Conservation (phyloP, 2,888 invertebrate species). For the Acanthococcus lagerstroemiae region DNA sequence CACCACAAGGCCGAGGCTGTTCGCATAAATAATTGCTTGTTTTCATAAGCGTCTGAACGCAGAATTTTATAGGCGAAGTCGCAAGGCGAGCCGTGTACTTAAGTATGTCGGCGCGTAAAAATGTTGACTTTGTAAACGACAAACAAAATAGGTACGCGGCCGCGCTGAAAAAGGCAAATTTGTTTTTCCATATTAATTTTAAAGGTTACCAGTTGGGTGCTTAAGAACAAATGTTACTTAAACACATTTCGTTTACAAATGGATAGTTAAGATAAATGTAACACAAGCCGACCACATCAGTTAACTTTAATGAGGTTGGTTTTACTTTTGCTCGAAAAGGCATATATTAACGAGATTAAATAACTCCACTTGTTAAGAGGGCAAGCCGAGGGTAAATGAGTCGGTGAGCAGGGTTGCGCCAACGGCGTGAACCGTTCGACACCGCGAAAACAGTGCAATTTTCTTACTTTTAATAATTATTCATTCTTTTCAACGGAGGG, state of each 20-base stretch:
- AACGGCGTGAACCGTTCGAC: not conserved
- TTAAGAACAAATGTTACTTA: conserved; percentile 22
- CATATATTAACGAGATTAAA: conserved; percentile 20
- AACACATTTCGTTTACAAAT: conserved; percentile 17
- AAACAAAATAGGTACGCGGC: no score
- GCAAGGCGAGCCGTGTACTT: no score
- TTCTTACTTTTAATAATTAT: not conserved
- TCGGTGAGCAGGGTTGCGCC: no score
- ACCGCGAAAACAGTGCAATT: not conserved
- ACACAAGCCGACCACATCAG: conserved; percentile 20
- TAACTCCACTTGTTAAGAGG: not conserved
- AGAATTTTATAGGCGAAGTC: no score
- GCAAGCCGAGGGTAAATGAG: no score
- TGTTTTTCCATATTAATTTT: not conserved
- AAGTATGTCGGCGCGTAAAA: no score
- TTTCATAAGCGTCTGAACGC: no score
- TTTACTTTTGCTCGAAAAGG: conserved; percentile 5
- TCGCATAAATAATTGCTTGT: no score
- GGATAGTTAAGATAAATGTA: conserved; percentile 14
- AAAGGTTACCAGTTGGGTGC: not conserved
- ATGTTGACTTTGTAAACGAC: no score
- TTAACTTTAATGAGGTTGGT: conserved; percentile 21
- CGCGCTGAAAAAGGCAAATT: not conserved
- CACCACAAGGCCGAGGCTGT: no score
- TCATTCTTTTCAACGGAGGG: not conserved